These are phyloP conservation scores for Hedya salicella DNA, from an alignment of 2,888 invertebrate species.

Conservation along the genomic window DNA sequence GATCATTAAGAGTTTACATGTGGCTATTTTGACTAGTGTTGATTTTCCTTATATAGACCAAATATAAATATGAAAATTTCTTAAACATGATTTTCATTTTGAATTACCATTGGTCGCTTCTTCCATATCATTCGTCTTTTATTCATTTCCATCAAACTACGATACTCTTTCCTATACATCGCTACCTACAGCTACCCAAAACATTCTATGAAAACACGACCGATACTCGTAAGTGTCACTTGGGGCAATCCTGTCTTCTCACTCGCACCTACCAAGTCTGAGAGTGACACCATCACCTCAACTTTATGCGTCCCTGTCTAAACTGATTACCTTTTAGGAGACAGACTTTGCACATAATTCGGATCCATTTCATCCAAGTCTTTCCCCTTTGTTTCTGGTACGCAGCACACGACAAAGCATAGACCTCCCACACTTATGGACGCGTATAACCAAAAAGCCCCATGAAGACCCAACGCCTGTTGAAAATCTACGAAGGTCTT, in stretches of 20 bases:
- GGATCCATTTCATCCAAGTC: slow-evolving; percentile 95
- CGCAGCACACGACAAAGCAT: slow-evolving; percentile 93
- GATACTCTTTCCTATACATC: slow-evolving; percentile 21
- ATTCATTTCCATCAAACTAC: slow-evolving; percentile 13
- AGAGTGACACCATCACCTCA: slow-evolving; percentile 2
- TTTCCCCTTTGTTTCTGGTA: slow-evolving; percentile 96
- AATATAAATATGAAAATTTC: too few relatives aligned
- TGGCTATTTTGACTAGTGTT: too few relatives aligned
- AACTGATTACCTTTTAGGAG: slow-evolving; percentile 72
- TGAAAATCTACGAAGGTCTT: slow-evolving; percentile 95
- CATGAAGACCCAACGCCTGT: slow-evolving; percentile 89
- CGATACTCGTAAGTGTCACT: neutral
- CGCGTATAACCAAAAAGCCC: slow-evolving; percentile 95
- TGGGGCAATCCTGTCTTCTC: neutral
- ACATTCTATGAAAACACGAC: slow-evolving; percentile 34
- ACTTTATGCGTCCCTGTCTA: neutral
- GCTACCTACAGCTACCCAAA: slow-evolving; percentile 34
- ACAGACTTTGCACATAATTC: slow-evolving; percentile 84
- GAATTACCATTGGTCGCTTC: neutral
- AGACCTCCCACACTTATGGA: slow-evolving; percentile 92
- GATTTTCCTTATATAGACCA: too few relatives aligned
- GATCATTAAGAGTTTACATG: too few relatives aligned
- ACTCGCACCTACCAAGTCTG: neutral
- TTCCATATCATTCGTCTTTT: neutral
- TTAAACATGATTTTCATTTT: neutral